phyloP scores from a whole-genome alignment of 1,140 invertebrate genomes.

The Drosophila micromelanica region DNA sequence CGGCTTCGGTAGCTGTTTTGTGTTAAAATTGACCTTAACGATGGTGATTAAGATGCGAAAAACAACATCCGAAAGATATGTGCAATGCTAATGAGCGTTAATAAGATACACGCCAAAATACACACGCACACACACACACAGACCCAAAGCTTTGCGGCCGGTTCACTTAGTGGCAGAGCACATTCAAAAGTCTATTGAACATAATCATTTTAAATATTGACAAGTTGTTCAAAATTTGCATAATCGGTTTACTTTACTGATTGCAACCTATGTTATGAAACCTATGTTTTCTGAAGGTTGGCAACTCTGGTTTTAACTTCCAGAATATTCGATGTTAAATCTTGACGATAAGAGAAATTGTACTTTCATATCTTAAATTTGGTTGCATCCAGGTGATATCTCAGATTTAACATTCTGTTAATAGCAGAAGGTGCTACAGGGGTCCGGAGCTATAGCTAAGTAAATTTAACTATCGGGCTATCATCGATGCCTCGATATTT shows the following conservation, averaged over 20 bases:
- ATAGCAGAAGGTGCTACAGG: too few relatives aligned
- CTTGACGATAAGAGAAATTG: too few relatives aligned
- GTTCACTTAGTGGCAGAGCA: not conserved
- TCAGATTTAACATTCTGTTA: too few relatives aligned
- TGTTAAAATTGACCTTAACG: constrained; percentile 32
- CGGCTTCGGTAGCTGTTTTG: constrained; percentile 26
- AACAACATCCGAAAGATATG: constrained; percentile 30
- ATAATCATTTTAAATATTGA: constrained; percentile 7
- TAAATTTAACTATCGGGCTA: too few relatives aligned
- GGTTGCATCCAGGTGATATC: too few relatives aligned
- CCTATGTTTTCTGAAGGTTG: not conserved
- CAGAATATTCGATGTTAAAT: too few relatives aligned
- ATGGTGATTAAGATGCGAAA: constrained; percentile 40
- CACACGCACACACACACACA: not conserved
- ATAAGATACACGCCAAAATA: constrained; percentile 20
- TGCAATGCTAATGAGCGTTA: constrained; percentile 42
- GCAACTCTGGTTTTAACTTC: not conserved
- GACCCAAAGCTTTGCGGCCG: not conserved
- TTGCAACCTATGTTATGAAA: not conserved
- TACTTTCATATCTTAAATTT: too few relatives aligned
- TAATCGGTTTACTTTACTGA: constrained; percentile 6
- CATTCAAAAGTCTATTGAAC: not conserved
- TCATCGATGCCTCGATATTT: too few relatives aligned
- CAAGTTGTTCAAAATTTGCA: constrained; percentile 9
- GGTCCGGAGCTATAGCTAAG: too few relatives aligned